phyloP scores from a whole-genome alignment of 2,888 invertebrate species.

The Serrognathus titanus region DNA sequence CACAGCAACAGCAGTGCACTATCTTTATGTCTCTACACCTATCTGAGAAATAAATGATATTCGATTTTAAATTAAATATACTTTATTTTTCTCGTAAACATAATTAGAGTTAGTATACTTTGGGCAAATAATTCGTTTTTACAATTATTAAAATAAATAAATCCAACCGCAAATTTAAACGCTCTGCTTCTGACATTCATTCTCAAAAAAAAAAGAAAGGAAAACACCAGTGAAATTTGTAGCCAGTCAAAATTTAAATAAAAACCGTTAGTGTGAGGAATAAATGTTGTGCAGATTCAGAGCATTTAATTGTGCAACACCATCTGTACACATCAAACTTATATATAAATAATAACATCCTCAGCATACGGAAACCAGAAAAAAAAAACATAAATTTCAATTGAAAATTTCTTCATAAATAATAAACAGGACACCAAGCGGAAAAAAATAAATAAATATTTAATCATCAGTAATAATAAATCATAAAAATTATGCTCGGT shows the following conservation, averaged over 20 bases:
- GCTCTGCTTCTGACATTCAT: slow-evolving; percentile 27
- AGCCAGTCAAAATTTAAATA: slow-evolving; percentile 16
- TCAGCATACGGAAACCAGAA: slow-evolving; percentile 17
- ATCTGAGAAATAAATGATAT: slow-evolving; percentile 28
- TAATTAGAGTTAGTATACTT: slow-evolving; percentile 39
- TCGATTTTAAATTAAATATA: slow-evolving; percentile 15
- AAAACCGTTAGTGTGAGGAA: slow-evolving; percentile 8
- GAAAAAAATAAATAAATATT: slow-evolving; percentile 21
- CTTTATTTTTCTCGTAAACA: slow-evolving; percentile 20
- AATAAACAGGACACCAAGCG: slow-evolving; percentile 18
- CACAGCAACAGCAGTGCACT: slow-evolving; percentile 29
- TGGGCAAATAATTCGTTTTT: slow-evolving; percentile 36
- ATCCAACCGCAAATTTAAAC: slow-evolving; percentile 41
- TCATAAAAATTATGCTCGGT: slow-evolving; percentile 15
- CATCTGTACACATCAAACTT: slow-evolving; percentile 30
- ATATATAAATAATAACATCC: slow-evolving; percentile 16
- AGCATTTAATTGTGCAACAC: slow-evolving; percentile 24
- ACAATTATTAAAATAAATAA: slow-evolving; percentile 34
- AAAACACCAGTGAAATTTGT: slow-evolving; percentile 14
- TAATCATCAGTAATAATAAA: slow-evolving; percentile 12
- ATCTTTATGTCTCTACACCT: slow-evolving; percentile 25
- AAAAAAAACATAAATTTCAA: slow-evolving; percentile 18
- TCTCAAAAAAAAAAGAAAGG: slow-evolving; percentile 7
- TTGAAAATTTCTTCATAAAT: slow-evolving; percentile 13
- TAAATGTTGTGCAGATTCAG: slow-evolving; percentile 14